A percentile compares a stretch with the other conserved stretches of the same genome.
These are phyloP conservation scores for Acrossocheilus fasciatus DNA, from an alignment of 2,797 vertebrate species.

Conservation along the genomic window DNA sequence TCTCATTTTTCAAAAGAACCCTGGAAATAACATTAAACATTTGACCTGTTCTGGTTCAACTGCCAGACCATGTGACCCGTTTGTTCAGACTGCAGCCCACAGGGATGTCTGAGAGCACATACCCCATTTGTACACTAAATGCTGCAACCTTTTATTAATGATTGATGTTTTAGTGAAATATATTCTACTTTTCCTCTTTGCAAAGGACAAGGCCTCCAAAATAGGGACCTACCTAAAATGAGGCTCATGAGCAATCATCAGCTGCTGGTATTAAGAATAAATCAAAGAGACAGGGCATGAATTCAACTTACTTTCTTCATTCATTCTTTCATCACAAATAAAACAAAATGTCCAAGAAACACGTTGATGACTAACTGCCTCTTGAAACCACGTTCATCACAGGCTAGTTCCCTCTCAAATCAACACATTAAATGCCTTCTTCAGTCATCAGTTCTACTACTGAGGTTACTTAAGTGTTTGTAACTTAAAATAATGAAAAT, in stretches of 20 bases:
- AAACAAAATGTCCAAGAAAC: constrained; percentile 34
- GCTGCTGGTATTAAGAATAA: background rate
- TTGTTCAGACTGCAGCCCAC: constrained; percentile 29
- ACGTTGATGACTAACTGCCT: constrained; percentile 12
- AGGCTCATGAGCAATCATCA: background rate
- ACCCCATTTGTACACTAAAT: constrained; percentile 23
- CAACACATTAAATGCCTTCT: constrained; percentile 4
- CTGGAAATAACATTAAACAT: constrained; percentile 21
- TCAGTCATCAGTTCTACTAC: constrained; percentile 22
- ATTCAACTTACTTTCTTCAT: constrained; percentile 26
- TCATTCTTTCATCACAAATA: constrained; percentile 3
- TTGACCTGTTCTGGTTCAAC: constrained; percentile 37
- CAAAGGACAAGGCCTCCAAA: background rate
- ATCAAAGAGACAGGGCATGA: constrained; percentile 7
- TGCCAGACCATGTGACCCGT: constrained; percentile 50
- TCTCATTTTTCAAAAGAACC: constrained; percentile 19
- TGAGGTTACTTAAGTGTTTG: constrained; percentile 18
- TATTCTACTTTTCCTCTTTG: background rate
- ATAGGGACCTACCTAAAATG: constrained; percentile 9
- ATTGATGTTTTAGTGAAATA: background rate
- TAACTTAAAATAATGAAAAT: constrained; percentile 6
- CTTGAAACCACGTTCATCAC: constrained; percentile 10
- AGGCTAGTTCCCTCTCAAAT: constrained; percentile 19
- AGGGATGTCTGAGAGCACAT: constrained; percentile 50
- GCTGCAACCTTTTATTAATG: background rate